These are phyloP conservation scores for Gastracanthus pulcherrimus DNA, from an alignment of 2,888 invertebrate genomes.

Conservation along the genomic window DNA sequence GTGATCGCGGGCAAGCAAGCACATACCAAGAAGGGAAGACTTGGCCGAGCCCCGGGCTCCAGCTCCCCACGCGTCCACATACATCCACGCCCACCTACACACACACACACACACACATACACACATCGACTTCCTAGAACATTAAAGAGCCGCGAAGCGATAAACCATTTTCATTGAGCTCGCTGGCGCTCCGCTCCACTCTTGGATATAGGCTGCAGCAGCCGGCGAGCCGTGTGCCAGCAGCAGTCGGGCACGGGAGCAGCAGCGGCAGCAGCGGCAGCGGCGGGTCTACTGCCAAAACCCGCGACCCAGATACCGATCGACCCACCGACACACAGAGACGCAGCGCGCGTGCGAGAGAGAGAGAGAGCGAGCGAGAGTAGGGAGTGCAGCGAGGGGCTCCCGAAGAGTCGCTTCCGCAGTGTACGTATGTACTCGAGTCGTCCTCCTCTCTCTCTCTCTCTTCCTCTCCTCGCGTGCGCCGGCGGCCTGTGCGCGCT, in stretches of 20 bases:
- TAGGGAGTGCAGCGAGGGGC: not conserved
- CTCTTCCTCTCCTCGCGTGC: not conserved
- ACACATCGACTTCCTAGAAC: not conserved
- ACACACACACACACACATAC: not conserved
- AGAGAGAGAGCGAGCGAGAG: conserved; percentile 16
- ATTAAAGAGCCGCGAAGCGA: conserved; percentile 43
- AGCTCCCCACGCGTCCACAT: not conserved
- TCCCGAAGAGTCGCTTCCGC: conserved; percentile 48
- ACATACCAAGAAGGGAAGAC: too few species aligned
- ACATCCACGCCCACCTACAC: not conserved
- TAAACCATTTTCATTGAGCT: conserved; percentile 57
- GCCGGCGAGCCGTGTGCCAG: not conserved
- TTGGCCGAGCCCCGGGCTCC: too few species aligned
- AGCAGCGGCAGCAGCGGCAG: not conserved
- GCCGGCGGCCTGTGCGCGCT: not conserved
- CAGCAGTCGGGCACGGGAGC: conserved; percentile 4
- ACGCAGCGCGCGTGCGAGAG: conserved; percentile 28
- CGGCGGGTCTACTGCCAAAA: conserved; percentile 73
- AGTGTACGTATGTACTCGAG: conserved; percentile 56
- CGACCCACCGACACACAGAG: conserved; percentile 74
- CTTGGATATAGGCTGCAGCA: conserved; percentile 6
- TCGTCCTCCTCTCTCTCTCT: conserved; percentile 13
- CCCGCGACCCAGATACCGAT: conserved; percentile 77
- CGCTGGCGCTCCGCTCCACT: not conserved
- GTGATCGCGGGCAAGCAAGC: too few species aligned